A percentile compares a stretch with the other conserved stretches of the same genome.
Conservation (phyloP, 2,113 vertebrate species). For the Poeciliopsis occidentalis region DNA sequence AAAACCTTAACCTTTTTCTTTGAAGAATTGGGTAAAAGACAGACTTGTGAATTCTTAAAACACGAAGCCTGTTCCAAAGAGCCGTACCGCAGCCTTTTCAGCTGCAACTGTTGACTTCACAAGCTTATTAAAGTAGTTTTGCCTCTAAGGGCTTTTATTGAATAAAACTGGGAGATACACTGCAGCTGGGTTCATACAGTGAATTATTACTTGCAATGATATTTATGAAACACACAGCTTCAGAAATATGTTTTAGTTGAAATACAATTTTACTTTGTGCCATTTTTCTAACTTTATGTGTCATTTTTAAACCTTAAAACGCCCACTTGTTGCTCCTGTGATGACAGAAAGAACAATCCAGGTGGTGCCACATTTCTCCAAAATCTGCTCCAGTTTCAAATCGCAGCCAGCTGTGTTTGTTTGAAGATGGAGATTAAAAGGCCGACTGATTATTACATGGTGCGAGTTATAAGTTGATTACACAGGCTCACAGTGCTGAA, state of each 20-base stretch:
- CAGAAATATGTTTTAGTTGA: neutral
- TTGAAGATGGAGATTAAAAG: neutral
- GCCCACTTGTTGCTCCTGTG: neutral
- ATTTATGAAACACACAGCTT: neutral
- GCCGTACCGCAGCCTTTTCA: neutral
- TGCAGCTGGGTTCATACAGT: too few species aligned
- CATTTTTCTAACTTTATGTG: neutral
- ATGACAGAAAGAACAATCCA: neutral
- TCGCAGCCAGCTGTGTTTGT: neutral
- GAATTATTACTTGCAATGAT: too few species aligned
- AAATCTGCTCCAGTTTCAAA: neutral
- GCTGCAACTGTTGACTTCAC: neutral
- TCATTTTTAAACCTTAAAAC: neutral
- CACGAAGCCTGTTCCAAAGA: neutral
- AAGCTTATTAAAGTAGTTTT: too few species aligned
- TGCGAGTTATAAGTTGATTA: constrained; percentile 1
- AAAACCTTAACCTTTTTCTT: too few species aligned
- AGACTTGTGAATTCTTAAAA: neutral
- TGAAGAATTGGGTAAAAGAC: neutral
- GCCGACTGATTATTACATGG: neutral
- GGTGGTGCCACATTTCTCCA: neutral
- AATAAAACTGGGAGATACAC: neutral
- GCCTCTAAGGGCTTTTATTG: neutral
- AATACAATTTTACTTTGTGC: neutral
- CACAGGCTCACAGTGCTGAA: neutral